A percentile compares a stretch with the other conserved stretches of the same genome.
Conservation (phyloP, 2,888 invertebrate genomes). For the Dryobotodes eremita region DNA sequence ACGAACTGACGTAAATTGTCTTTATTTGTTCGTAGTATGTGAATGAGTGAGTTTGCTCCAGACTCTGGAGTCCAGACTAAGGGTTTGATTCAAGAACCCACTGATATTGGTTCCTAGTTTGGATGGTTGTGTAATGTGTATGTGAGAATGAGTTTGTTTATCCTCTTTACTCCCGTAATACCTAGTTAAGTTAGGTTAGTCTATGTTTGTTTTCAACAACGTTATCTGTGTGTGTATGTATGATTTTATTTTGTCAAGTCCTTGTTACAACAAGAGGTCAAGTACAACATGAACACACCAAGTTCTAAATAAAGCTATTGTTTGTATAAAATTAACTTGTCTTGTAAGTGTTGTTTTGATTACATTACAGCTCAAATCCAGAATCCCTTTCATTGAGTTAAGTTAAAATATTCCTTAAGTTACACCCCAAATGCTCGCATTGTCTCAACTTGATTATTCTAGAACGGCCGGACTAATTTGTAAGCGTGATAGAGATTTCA, state of each 20-base stretch:
- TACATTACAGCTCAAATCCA: slow-evolving; percentile 55
- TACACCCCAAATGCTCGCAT: slow-evolving; percentile 50
- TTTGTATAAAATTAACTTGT: slow-evolving; percentile 61
- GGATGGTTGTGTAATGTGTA: background rate
- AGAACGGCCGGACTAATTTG: slow-evolving; percentile 43
- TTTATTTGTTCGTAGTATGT: background rate
- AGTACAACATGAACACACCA: slow-evolving; percentile 17
- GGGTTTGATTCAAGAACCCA: background rate
- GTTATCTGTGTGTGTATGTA: background rate
- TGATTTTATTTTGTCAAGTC: slow-evolving; percentile 1
- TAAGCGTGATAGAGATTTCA: slow-evolving; percentile 20
- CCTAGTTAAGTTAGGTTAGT: background rate
- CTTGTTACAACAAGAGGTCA: slow-evolving; percentile 26
- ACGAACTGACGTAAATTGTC: background rate
- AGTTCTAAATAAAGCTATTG: slow-evolving; percentile 33
- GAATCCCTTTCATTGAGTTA: slow-evolving; percentile 53
- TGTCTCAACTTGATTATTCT: slow-evolving; percentile 42
- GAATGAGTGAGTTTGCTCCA: background rate
- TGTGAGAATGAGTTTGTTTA: background rate
- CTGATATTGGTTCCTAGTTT: background rate
- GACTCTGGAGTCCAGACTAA: no score
- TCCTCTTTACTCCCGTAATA: background rate
- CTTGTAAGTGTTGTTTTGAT: slow-evolving; percentile 58
- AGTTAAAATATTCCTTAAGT: slow-evolving; percentile 63
- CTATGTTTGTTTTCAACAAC: slow-evolving; percentile 3